phyloP scores from a whole-genome alignment of 2,113 vertebrate species.

The Triplophysa rosa region DNA sequence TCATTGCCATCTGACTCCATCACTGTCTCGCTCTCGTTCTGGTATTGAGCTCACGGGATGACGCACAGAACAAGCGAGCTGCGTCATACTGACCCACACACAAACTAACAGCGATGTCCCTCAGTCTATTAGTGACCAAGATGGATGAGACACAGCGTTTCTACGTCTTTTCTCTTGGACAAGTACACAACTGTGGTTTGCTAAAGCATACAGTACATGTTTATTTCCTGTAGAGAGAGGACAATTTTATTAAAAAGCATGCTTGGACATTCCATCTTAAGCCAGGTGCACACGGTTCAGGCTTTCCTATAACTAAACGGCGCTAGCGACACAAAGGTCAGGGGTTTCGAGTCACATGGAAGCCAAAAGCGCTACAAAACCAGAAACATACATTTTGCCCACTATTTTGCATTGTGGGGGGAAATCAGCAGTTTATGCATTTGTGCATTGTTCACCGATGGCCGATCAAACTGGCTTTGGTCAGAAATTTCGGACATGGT shows the following conservation, averaged over 20 bases:
- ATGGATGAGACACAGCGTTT: neutral
- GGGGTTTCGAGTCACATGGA: too few relatives aligned
- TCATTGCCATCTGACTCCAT: constrained; percentile 42
- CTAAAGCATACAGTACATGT: neutral
- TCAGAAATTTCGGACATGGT: too few relatives aligned
- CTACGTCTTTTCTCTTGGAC: neutral
- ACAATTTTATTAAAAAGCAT: neutral
- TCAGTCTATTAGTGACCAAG: constrained; percentile 10
- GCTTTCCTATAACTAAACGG: too few relatives aligned
- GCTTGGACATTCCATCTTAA: neutral
- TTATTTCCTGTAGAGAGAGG: neutral
- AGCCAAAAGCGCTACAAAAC: too few relatives aligned
- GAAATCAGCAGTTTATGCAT: too few relatives aligned
- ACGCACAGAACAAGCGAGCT: constrained; percentile 29
- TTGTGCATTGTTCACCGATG: too few relatives aligned
- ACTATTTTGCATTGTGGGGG: too few relatives aligned
- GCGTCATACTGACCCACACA: constrained; percentile 42
- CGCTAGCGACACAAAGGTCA: too few relatives aligned
- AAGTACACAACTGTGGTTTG: neutral
- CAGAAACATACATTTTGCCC: too few relatives aligned
- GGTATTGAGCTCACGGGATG: constrained; percentile 32
- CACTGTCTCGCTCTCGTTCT: neutral
- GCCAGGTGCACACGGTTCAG: too few relatives aligned
- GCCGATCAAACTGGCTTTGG: too few relatives aligned
- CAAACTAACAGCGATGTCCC: constrained; percentile 1